Conservation (phyloP, 1,140 invertebrate species). For the Diorhabda sublineata region DNA sequence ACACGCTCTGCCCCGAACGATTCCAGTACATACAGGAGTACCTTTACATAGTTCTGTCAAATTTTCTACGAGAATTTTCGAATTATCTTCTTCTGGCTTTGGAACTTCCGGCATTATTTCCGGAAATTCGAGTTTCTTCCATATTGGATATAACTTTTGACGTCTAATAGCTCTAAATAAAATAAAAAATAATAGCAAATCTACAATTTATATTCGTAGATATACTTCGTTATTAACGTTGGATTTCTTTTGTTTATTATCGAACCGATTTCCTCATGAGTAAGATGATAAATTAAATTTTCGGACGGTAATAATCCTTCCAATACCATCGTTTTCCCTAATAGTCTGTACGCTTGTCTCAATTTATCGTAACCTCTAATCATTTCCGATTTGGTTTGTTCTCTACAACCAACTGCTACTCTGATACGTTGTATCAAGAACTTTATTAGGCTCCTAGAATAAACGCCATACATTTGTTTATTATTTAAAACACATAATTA, state of each 20-base stretch:
- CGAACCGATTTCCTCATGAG: slow-evolving; percentile 59
- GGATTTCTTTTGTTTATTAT: slow-evolving; percentile 56
- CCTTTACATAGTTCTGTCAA: slow-evolving; percentile 50
- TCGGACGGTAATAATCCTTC: slow-evolving; percentile 62
- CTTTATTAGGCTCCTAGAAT: slow-evolving; percentile 50
- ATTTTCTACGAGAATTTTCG: slow-evolving; percentile 41
- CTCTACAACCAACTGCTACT: slow-evolving; percentile 58
- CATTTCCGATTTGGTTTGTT: slow-evolving; percentile 63
- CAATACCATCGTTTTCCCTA: slow-evolving; percentile 57
- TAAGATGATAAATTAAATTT: slow-evolving; percentile 68
- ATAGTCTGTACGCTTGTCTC: slow-evolving; percentile 55
- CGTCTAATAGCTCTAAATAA: slow-evolving; percentile 60
- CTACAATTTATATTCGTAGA: neutral
- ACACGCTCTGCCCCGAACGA: slow-evolving; percentile 62
- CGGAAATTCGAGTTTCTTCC: slow-evolving; percentile 59
- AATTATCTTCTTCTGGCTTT: neutral
- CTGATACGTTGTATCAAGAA: slow-evolving; percentile 57
- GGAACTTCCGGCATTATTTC: slow-evolving; percentile 61
- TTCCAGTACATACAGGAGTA: slow-evolving; percentile 68
- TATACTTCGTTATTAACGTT: slow-evolving; percentile 62
- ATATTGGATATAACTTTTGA: slow-evolving; percentile 53
- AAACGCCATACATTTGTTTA: neutral
- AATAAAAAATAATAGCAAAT: neutral
- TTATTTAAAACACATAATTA: too few relatives aligned
- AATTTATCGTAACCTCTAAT: slow-evolving; percentile 58